Percentiles rank a stretch among this genome's conserved stretches.
phyloP scores from a whole-genome alignment of 2,113 vertebrate species.

The Bombycilla garrulus region DNA sequence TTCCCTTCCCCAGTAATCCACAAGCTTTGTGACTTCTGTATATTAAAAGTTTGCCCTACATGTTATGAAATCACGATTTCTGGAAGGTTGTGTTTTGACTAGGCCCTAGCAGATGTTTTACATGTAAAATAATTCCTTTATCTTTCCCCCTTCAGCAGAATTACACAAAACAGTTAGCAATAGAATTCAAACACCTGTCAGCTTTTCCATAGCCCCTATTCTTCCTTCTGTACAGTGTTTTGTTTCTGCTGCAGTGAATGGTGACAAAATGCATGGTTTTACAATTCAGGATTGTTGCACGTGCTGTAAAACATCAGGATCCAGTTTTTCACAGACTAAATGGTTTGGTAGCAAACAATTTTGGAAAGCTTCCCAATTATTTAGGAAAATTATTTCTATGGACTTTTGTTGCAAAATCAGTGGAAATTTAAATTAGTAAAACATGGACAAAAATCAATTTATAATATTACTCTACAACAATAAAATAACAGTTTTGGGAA shows the following conservation, averaged over 20 bases:
- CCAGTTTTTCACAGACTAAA: background rate
- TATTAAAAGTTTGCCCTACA: background rate
- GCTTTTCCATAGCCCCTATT: background rate
- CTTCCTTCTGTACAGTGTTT: background rate
- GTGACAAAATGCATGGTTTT: background rate
- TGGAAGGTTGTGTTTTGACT: background rate
- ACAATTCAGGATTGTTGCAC: background rate
- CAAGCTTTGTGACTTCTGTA: background rate
- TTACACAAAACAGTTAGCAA: background rate
- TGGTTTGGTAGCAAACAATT: background rate
- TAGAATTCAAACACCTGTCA: background rate
- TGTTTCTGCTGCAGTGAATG: background rate
- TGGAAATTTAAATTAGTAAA: background rate
- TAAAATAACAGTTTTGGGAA: background rate
- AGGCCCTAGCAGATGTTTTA: background rate
- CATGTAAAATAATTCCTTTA: background rate
- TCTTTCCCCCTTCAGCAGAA: background rate
- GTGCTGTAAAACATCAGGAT: background rate
- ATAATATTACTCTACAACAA: background rate
- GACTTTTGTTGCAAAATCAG: background rate
- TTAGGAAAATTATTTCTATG: background rate
- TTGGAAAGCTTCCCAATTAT: background rate
- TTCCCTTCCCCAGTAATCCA: background rate
- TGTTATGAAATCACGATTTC: background rate
- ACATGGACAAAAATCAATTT: background rate